These are phyloP conservation scores for Coleophora flavipennella DNA, from an alignment of 2,888 invertebrate genomes.

Conservation along the genomic window DNA sequence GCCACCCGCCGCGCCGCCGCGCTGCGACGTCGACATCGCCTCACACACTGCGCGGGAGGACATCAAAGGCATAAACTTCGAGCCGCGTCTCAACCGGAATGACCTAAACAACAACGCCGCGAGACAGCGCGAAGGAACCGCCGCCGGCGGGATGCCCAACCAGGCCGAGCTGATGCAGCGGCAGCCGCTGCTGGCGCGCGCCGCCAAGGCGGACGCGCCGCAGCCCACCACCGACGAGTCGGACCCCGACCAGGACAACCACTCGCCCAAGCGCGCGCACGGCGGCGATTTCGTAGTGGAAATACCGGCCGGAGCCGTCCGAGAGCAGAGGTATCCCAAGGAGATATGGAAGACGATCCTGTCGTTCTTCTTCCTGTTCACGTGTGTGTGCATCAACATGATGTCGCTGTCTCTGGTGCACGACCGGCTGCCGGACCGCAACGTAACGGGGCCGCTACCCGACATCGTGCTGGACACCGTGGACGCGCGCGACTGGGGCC, in stretches of 20 bases:
- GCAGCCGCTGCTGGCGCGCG: constrained; percentile 63
- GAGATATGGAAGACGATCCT: constrained; percentile 85
- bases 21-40: constrained; percentile 59
- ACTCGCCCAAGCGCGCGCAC: constrained; percentile 49
- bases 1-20: constrained; percentile 25
- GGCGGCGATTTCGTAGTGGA: constrained; percentile 60
- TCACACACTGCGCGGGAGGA: constrained; percentile 53
- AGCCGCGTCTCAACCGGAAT: constrained; percentile 56
- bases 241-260: constrained; percentile 58
- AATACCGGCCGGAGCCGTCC: constrained; percentile 74
- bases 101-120: constrained; percentile 68
- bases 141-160: constrained; percentile 48
- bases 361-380: constrained; percentile 60
- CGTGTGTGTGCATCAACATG: constrained; percentile 67
- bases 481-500: constrained; percentile 82
- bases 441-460: constrained; percentile 81
- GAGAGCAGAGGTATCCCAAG: constrained; percentile 86
- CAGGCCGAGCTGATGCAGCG: constrained; percentile 68
- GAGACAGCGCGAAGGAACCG: constrained; percentile 20
- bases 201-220: constrained; percentile 48
- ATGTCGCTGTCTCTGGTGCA: constrained; percentile 88
- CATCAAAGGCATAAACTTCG: constrained; percentile 63
- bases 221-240: constrained; percentile 58
- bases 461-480: constrained; percentile 88
- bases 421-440: constrained; percentile 87